Conservation (phyloP, 2,888 invertebrate species). For the Shargacucullia verbasci region DNA sequence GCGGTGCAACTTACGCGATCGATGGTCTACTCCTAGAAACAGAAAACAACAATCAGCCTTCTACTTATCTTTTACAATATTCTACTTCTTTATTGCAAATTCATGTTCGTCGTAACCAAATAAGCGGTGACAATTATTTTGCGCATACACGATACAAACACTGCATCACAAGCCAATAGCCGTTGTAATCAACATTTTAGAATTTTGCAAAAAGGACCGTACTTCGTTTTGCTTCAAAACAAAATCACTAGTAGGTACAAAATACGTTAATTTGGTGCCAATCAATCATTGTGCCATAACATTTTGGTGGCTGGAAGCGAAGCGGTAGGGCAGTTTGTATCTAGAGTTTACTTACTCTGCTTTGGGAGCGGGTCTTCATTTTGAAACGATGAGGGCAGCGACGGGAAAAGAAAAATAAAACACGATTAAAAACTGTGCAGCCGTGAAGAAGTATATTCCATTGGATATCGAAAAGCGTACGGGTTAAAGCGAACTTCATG, state of each 20-base stretch:
- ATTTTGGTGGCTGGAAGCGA: slow-evolving; percentile 78
- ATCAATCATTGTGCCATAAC: slow-evolving; percentile 75
- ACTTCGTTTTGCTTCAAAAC: slow-evolving; percentile 54
- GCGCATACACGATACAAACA: slow-evolving; percentile 80
- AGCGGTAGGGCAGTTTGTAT: slow-evolving; percentile 67
- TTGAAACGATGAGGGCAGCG: slow-evolving; percentile 77
- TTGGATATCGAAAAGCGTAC: slow-evolving; percentile 65
- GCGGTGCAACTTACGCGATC: slow-evolving; percentile 89
- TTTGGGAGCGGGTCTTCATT: slow-evolving; percentile 91
- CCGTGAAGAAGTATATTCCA: slow-evolving; percentile 56
- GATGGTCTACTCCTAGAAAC: slow-evolving; percentile 90
- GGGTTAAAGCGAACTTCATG: slow-evolving; percentile 66
- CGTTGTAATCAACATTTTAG: slow-evolving; percentile 64
- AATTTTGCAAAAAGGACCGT: slow-evolving; percentile 61
- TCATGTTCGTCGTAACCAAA: slow-evolving; percentile 66
- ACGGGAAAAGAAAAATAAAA: slow-evolving; percentile 76
- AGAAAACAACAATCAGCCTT: slow-evolving; percentile 88
- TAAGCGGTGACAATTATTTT: slow-evolving; percentile 81
- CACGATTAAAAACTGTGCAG: slow-evolving; percentile 71
- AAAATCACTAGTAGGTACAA: slow-evolving; percentile 58
- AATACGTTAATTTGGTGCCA: slow-evolving; percentile 71
- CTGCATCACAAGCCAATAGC: slow-evolving; percentile 71
- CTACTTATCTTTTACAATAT: slow-evolving; percentile 75
- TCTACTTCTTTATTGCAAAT: slow-evolving; percentile 70
- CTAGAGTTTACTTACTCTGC: slow-evolving; percentile 89